Conservation (phyloP, 2,113 vertebrate species). For the Amphiprion ocellaris region DNA sequence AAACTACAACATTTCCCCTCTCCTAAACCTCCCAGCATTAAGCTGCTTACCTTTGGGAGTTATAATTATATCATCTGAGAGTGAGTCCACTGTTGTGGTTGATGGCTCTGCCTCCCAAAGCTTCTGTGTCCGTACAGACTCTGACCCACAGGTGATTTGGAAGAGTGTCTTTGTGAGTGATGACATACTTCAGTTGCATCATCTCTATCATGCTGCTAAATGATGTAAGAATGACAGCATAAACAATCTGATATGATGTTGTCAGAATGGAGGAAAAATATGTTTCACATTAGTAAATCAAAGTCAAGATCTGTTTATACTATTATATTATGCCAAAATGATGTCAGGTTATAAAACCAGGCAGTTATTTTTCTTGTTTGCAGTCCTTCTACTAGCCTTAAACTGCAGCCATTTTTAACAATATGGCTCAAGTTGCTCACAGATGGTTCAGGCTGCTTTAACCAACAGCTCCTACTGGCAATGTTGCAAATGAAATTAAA, state of each 20-base stretch:
- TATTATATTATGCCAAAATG: too few species aligned
- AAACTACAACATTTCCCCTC: not conserved
- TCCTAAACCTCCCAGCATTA: not conserved
- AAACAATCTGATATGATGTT: not conserved
- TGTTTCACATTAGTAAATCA: too few species aligned
- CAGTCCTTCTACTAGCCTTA: too few species aligned
- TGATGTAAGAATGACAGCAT: not conserved
- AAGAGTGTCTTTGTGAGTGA: not conserved
- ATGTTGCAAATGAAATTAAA: not conserved
- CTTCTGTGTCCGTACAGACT: not conserved
- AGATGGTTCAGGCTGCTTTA: too few species aligned
- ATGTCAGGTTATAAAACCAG: too few species aligned
- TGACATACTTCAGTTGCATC: not conserved
- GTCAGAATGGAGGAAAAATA: too few species aligned
- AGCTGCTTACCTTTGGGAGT: not conserved
- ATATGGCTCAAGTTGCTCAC: too few species aligned
- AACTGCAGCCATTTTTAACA: too few species aligned
- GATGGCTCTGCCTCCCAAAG: slow-evolving; percentile 1
- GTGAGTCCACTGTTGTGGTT: not conserved
- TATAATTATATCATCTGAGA: slow-evolving; percentile 7
- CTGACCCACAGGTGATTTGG: not conserved
- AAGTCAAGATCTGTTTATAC: too few species aligned
- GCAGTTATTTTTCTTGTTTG: too few species aligned
- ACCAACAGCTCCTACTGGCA: not conserved
- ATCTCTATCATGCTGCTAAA: not conserved